Conservation (phyloP, 35 echinoderm and acorn worm species). For the Apostichopus californicus region DNA sequence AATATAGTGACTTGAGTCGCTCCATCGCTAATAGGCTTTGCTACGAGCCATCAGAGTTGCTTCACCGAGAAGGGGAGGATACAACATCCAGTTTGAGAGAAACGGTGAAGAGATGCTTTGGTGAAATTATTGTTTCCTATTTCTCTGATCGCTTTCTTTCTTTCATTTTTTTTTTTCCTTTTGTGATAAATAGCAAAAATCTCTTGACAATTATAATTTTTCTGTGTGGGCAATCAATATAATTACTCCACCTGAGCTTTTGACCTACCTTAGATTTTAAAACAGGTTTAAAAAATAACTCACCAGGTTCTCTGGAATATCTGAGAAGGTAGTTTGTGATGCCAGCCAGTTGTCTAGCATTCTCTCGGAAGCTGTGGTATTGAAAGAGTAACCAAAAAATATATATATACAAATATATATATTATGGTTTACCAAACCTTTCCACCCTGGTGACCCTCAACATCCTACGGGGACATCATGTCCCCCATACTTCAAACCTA, state of each 20-base stretch:
- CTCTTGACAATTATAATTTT: no score
- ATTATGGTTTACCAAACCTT: neutral
- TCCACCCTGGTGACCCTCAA: neutral
- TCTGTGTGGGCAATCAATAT: no score
- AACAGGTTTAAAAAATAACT: neutral
- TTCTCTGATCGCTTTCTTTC: no score
- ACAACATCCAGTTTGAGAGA: no score
- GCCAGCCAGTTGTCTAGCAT: neutral
- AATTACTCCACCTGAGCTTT: neutral
- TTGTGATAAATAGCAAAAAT: no score
- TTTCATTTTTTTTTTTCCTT: no score
- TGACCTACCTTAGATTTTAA: neutral
- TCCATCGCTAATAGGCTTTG: no score
- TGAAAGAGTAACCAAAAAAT: neutral
- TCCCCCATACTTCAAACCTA: neutral
- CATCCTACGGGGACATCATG: neutral
- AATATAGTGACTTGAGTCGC: no score
- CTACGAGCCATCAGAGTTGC: no score
- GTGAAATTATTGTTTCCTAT: no score
- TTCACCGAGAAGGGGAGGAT: no score
- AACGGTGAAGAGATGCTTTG: no score
- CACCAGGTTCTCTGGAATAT: conserved; percentile 34
- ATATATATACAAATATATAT: neutral
- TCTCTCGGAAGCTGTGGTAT: neutral
- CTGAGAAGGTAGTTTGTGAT: conserved; percentile 3